phyloP scores from a whole-genome alignment of 2,797 vertebrate species.

The Notamacropus eugenii region DNA sequence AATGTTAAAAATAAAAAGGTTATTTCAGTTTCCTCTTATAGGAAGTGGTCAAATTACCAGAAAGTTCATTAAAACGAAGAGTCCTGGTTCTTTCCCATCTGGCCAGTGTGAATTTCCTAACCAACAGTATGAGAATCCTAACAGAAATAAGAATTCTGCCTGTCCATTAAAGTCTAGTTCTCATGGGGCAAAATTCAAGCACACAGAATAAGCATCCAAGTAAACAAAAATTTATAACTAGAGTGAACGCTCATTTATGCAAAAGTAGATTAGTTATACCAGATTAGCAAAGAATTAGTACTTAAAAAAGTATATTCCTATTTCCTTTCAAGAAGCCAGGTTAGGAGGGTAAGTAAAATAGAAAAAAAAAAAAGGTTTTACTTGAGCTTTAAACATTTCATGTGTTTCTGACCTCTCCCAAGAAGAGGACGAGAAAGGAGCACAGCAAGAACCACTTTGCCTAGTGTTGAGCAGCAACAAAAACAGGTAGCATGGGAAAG shows the following conservation, averaged over 20 bases:
- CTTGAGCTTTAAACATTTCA: not conserved
- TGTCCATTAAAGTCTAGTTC: slow-evolving; percentile 41
- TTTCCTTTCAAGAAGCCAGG: not conserved
- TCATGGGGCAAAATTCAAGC: not conserved
- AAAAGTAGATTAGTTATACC: not conserved
- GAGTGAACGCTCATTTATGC: not conserved
- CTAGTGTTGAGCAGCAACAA: not conserved
- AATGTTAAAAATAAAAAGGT: slow-evolving; percentile 23
- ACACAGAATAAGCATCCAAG: slow-evolving; percentile 21
- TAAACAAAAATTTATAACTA: not conserved
- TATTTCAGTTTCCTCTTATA: not conserved
- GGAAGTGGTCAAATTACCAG: not conserved
- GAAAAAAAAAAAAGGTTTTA: slow-evolving; percentile 16
- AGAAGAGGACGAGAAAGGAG: slow-evolving; percentile 27
- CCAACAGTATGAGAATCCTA: not conserved
- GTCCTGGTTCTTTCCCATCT: not conserved
- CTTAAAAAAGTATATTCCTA: slow-evolving; percentile 24
- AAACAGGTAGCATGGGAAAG: too few species aligned
- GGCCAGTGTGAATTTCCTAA: slow-evolving; percentile 14
- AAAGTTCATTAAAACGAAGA: not conserved
- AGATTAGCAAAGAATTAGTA: slow-evolving; percentile 28
- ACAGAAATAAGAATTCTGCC: not conserved
- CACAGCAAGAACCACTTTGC: not conserved
- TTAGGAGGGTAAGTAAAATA: slow-evolving; percentile 21
- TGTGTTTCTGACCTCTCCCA: not conserved